Conservation (phyloP, 2,113 vertebrate genomes). For the Stercorarius parasiticus region DNA sequence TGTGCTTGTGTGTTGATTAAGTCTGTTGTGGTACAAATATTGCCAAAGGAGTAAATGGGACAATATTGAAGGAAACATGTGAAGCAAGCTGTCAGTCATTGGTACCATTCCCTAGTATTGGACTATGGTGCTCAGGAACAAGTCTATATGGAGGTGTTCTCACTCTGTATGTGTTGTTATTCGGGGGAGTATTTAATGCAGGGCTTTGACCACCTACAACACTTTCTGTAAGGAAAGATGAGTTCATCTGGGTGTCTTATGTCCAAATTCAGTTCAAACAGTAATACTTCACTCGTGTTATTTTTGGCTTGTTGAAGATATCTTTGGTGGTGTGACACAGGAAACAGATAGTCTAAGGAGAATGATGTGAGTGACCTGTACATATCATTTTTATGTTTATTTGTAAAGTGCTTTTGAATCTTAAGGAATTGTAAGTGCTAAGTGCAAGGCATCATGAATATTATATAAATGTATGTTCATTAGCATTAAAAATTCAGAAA, state of each 20-base stretch:
- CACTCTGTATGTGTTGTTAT: neutral
- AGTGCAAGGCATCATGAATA: neutral
- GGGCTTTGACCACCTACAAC: neutral
- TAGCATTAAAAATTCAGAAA: conserved; percentile 37
- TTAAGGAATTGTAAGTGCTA: neutral
- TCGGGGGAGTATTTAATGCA: neutral
- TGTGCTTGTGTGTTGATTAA: neutral
- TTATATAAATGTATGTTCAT: neutral
- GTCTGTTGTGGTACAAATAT: neutral
- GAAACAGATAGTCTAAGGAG: neutral
- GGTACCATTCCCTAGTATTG: neutral
- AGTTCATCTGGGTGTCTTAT: neutral
- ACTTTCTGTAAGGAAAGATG: neutral
- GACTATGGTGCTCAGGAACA: neutral
- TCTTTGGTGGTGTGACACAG: neutral
- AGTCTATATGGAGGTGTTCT: neutral
- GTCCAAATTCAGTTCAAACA: neutral
- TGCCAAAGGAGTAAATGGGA: neutral
- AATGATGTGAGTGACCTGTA: neutral
- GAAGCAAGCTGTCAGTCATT: neutral
- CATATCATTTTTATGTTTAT: neutral
- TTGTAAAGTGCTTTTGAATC: conserved; percentile 8
- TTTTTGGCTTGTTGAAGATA: neutral
- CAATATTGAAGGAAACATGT: neutral
- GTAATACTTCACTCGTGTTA: neutral